Evolutionary conservation across 2,113 vertebrate species (phyloP).

Genomic region (Cercopithecus mona): DNA sequence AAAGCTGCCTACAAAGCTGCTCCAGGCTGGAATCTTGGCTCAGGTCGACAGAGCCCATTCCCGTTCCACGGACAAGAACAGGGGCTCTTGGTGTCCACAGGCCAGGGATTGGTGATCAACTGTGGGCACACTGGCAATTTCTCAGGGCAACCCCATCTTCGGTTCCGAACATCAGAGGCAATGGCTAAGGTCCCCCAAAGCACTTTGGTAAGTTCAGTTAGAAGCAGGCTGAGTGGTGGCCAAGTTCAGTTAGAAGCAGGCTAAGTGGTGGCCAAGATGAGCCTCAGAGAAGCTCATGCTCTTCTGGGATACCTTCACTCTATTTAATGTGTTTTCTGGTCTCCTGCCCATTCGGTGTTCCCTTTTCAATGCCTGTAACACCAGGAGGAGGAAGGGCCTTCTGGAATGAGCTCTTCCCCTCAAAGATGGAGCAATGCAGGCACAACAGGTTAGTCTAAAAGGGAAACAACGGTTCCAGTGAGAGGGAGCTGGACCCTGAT

Average conservation of each 20-base stretch:
- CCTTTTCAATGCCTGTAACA: neutral
- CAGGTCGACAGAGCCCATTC: neutral
- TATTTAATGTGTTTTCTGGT: too few species aligned
- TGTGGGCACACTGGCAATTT: neutral
- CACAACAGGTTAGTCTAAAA: neutral
- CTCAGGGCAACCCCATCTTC: neutral
- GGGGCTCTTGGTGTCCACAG: neutral
- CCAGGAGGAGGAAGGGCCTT: neutral
- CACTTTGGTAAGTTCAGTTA: neutral
- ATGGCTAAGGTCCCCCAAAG: neutral
- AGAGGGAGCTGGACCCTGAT: neutral
- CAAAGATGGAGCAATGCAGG: neutral
- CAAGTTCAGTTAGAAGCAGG: neutral
- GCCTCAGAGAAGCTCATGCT: neutral
- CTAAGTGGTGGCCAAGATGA: neutral
- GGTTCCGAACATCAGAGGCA: neutral
- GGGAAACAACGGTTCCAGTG: neutral
- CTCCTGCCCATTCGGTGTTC: neutral
- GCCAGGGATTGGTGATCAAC: neutral
- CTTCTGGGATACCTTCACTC: accelerated
- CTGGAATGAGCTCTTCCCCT: neutral
- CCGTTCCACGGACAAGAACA: neutral
- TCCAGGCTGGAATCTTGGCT: conserved; percentile 41
- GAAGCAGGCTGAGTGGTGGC: neutral
- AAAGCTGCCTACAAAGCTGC: conserved; percentile 59